Conservation (phyloP, 2,113 vertebrate genomes). For the Opisthocomus hoazin region DNA sequence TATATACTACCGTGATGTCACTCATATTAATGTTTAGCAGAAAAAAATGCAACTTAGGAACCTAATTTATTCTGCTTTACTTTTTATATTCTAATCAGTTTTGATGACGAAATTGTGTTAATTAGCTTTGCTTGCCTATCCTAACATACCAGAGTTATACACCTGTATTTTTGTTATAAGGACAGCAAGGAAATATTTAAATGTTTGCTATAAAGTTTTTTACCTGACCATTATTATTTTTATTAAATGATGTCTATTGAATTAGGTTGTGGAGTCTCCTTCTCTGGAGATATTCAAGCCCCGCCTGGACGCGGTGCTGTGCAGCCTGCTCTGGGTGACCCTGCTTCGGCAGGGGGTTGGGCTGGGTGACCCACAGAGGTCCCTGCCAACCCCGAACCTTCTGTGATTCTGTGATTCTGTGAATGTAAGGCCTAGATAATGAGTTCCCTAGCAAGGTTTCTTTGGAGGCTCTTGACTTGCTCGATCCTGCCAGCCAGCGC, state of each 20-base stretch:
- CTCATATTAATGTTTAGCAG: neutral
- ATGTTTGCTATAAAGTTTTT: neutral
- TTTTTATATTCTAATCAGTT: neutral
- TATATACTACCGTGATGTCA: neutral
- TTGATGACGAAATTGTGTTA: neutral
- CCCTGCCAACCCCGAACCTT: no score
- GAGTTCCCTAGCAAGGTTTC: neutral
- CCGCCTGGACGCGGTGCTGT: no score
- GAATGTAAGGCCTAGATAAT: neutral
- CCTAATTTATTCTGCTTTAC: neutral
- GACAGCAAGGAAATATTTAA: neutral
- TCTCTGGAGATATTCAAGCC: no score
- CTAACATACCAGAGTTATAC: neutral
- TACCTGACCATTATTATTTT: neutral
- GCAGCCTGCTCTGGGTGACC: no score
- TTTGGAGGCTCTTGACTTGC: neutral
- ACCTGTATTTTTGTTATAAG: neutral
- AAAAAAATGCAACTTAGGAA: neutral
- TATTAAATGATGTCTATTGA: neutral
- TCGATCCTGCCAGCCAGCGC: neutral
- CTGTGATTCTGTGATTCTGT: no score
- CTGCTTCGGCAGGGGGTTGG: no score
- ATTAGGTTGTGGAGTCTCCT: no score
- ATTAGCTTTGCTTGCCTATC: neutral
- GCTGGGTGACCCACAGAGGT: no score